phyloP scores from a whole-genome alignment of 2,888 invertebrate genomes.

The Malthinus seriepunctatus region DNA sequence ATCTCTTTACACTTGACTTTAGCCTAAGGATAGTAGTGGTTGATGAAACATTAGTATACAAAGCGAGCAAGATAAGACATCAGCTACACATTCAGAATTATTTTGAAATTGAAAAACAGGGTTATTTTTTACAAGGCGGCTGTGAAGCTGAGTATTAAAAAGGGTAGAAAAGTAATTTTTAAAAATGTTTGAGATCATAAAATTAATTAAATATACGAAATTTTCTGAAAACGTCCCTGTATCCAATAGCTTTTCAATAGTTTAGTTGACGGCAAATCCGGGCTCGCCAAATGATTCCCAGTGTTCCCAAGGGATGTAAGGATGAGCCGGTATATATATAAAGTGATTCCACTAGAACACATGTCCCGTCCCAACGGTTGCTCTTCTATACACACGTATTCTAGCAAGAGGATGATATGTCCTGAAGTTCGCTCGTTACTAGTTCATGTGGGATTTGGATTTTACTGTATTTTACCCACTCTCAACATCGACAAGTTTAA shows the following conservation, averaged over 20 bases:
- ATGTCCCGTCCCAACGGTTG: constrained; percentile 38
- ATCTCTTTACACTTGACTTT: too few species aligned
- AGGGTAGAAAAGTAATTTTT: too few species aligned
- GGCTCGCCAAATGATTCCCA: constrained; percentile 49
- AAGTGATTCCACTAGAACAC: constrained; percentile 47
- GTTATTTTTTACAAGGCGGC: too few species aligned
- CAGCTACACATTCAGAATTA: too few species aligned
- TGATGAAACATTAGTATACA: too few species aligned
- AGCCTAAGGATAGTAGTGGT: too few species aligned
- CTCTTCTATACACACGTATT: constrained; percentile 12
- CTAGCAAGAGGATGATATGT: constrained; percentile 23
- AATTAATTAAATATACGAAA: not conserved
- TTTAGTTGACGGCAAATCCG: constrained; percentile 44
- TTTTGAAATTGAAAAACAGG: too few species aligned
- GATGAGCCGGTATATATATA: constrained; percentile 44
- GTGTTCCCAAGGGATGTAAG: constrained; percentile 40
- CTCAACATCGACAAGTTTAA: constrained; percentile 25
- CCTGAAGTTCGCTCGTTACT: constrained; percentile 43
- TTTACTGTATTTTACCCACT: constrained; percentile 37
- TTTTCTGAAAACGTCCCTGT: constrained; percentile 28
- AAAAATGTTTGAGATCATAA: too few species aligned
- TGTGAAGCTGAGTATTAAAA: too few species aligned
- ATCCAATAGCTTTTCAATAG: constrained; percentile 47
- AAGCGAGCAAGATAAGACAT: too few species aligned
- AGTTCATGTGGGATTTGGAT: constrained; percentile 44